Evolutionary conservation across 2,888 invertebrate genomes (phyloP).

Genomic region (Phytoseiulus persimilis): DNA sequence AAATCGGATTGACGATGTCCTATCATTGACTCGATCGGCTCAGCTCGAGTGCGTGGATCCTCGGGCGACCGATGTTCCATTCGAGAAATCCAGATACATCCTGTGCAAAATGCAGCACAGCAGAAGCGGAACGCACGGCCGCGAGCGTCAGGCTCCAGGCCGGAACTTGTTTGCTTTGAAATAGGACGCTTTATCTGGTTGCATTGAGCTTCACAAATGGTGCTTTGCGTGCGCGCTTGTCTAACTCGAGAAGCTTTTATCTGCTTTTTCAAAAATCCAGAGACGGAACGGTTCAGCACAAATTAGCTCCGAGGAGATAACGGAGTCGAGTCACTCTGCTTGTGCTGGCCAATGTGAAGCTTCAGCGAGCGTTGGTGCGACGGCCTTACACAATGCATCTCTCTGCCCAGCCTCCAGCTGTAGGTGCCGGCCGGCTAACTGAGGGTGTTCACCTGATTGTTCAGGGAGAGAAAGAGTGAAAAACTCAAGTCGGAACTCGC

Average conservation of each 20-base stretch:
- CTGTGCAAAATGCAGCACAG: too few species aligned
- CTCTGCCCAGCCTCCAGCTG: not conserved
- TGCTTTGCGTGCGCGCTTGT: not conserved
- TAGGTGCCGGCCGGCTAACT: not conserved
- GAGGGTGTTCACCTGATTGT: constrained; percentile 5
- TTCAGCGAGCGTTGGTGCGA: not conserved
- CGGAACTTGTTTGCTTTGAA: too few species aligned
- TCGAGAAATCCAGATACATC: too few species aligned
- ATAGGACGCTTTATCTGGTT: not conserved
- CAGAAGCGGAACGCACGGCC: too few species aligned
- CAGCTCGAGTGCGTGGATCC: too few species aligned
- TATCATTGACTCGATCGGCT: too few species aligned
- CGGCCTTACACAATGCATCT: not conserved
- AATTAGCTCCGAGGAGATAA: not conserved
- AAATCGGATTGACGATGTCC: too few species aligned
- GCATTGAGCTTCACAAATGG: not conserved
- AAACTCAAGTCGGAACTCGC: not conserved
- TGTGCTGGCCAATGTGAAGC: not conserved
- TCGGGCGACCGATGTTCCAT: too few species aligned
- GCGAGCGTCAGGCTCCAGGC: too few species aligned
- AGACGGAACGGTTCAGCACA: not conserved
- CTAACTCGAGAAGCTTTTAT: not conserved
- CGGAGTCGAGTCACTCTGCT: not conserved
- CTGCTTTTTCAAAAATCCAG: not conserved
- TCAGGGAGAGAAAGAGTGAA: not conserved